phyloP scores from a whole-genome alignment of 2,113 vertebrate species.

The Leptobrachium ailaonicum region DNA sequence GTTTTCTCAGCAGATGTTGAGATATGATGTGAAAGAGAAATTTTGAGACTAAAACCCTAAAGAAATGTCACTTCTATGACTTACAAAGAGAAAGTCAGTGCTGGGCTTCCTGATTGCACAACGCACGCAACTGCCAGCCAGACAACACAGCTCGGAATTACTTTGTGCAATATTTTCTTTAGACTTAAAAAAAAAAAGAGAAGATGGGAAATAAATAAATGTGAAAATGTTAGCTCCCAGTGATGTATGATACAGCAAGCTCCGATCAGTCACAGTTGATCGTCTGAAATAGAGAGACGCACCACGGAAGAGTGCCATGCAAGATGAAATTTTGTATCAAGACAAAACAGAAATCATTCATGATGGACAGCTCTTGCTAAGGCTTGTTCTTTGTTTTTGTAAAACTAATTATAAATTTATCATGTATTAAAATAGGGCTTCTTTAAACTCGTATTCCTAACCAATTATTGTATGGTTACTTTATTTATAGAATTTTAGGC shows the following conservation, averaged over 20 bases:
- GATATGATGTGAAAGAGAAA: slow-evolving; percentile 67
- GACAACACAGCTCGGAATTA: slow-evolving; percentile 7
- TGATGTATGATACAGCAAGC: neutral
- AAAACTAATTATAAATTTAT: no score
- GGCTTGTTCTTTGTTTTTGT: no score
- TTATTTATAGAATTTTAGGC: no score
- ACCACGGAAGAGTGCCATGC: neutral
- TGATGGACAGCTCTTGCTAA: no score
- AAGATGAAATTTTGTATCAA: no score
- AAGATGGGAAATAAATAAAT: slow-evolving; percentile 7
- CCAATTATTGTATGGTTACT: no score
- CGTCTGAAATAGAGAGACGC: neutral
- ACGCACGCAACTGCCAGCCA: neutral
- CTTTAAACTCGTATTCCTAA: no score
- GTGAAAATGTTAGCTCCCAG: slow-evolving; percentile 13
- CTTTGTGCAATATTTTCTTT: slow-evolving; percentile 35
- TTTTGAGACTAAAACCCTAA: slow-evolving; percentile 69
- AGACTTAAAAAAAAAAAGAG: slow-evolving; percentile 17
- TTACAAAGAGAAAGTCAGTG: slow-evolving; percentile 64
- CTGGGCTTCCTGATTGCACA: slow-evolving; percentile 40
- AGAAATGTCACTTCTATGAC: slow-evolving; percentile 73
- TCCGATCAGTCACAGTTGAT: neutral
- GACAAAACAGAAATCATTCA: no score
- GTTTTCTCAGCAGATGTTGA: slow-evolving; percentile 72
- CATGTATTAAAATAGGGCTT: no score